Conservation (phyloP, 2,113 vertebrate species). For the Aphelocoma coerulescens region DNA sequence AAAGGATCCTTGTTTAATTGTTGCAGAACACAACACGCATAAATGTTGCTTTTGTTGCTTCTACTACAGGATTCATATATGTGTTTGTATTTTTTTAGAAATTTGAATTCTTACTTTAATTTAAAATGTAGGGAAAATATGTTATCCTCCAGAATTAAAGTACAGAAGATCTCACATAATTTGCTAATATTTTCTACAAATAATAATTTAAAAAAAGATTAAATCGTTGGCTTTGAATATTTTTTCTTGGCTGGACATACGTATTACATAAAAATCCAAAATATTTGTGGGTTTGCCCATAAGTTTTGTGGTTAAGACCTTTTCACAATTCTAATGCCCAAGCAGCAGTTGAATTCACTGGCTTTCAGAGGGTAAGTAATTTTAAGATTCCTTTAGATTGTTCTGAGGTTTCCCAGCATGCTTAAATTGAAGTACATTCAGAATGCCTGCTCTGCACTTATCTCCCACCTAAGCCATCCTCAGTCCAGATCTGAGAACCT, state of each 20-base stretch:
- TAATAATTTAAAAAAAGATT: too few species aligned
- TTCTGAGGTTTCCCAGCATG: background rate
- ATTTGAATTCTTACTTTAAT: background rate
- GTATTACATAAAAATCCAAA: background rate
- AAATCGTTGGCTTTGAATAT: background rate
- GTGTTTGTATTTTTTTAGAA: background rate
- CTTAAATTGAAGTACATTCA: background rate
- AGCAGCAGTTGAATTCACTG: background rate
- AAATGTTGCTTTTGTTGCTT: background rate
- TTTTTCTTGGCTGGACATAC: background rate
- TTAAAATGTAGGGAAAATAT: background rate
- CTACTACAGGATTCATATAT: background rate
- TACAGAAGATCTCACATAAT: background rate
- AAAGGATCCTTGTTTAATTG: background rate
- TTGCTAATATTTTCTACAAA: background rate
- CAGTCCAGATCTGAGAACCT: background rate
- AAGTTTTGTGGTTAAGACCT: background rate
- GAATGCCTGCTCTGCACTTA: background rate
- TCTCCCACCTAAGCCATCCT: background rate
- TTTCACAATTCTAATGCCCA: background rate
- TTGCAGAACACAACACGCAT: background rate
- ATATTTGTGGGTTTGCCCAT: background rate
- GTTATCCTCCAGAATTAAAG: background rate
- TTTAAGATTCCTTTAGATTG: background rate
- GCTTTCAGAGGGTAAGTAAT: background rate